Base-by-base conservation (phyloP, 2,888 invertebrate genomes). In the Isotomurus palustris region DNA sequence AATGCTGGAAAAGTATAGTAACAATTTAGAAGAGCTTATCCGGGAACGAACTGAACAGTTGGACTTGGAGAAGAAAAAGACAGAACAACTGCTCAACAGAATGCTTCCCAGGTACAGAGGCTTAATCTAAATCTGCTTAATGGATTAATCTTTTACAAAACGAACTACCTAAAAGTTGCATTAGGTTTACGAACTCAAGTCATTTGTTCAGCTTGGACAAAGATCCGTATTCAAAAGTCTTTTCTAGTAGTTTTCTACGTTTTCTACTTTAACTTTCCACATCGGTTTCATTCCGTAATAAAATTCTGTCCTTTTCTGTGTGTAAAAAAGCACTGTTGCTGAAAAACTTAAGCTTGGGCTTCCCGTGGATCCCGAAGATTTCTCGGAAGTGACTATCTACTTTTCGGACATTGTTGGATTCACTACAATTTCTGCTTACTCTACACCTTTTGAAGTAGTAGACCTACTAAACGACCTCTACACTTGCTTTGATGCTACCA, bases 371-470 rank as follows among this genome's bases (percentile, higher is more conserved):
- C 92, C 94, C 0, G 94, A 95, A 76, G 87, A 89, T 73, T 66
- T 70, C 53, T 58, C 64, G 22, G 88, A 89, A 75, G 91, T 93
- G 60, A 92, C 93, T 19, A 91, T 95, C 70, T 94, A 93, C 79
- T 94, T 94, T 76, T 87, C 91, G 71, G 94, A 94, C 76, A 94
- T 94, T 73, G 92, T 93, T 72, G 93, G 91, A 52, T 92, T 92
- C 79, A 94, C 94, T 52, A 86, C 88, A 62, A 87, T 95, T 73
- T 93, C 93, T 8, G 92, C 93, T 36, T 86, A 91, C 75, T 91
- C 89, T 68, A 89, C 92, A 47, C 91, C 91, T 38, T 88, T 91
- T 72, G 88, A 95, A 81, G 89, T 95, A 52, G 91, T 90, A 47
- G 90, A 90, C 77, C 80, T 91, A 50, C 82, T 94, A 58, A 94